Base-by-base conservation (phyloP, 53 echinoderm and acorn worm species). In the Crossaster papposus region DNA sequence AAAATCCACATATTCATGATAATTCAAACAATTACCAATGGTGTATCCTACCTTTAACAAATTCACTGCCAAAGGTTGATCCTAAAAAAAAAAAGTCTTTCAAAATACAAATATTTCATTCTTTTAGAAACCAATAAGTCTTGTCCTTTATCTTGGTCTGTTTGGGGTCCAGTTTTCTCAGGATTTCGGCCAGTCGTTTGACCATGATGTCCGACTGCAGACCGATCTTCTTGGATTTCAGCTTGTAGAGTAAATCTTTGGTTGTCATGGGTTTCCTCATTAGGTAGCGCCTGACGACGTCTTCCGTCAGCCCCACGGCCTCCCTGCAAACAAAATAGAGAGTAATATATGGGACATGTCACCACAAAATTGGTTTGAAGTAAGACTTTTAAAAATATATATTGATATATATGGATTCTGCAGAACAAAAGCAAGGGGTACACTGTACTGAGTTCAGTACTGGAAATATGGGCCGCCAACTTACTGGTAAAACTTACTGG, bases 191-290 rank as follows among this genome's bases (percentile, higher is more conserved):
- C 33, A 98, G 83, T 86, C 91, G 92, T 24, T 92, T 92, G 74
- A 96, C 98, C 30, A 98, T 92, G 34, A 93, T 89, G 54, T 94
- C 92, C 54, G 85, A 79, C 65, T 93, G 80, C 26, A 98, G 87
- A 17, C 98, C 98, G 14, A 94, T 94, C 85, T 92, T 96, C 89
- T 94, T 94, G 33, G 98, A 93, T 31, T 96, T 96, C 32, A 98
- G 93, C 80, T 98, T 98, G 82, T 94, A 90, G 26, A 98, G 90
- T 17, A 98, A 81, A 80, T 98, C 98, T 54, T 96, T 98, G 76
- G 98, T 98, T 38, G 96, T 96, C 98, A 98, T 98, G 3, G 98
- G 98, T 84, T 96, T 96, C 54, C 96, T 71, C 94, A 95, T 93
- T 35, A 98, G 80, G 80, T 98, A 98, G 22, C 98, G 83, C 36